Base-by-base conservation (phyloP, 2,888 invertebrate genomes). In the Acanthosoma haemorrhoidale region DNA sequence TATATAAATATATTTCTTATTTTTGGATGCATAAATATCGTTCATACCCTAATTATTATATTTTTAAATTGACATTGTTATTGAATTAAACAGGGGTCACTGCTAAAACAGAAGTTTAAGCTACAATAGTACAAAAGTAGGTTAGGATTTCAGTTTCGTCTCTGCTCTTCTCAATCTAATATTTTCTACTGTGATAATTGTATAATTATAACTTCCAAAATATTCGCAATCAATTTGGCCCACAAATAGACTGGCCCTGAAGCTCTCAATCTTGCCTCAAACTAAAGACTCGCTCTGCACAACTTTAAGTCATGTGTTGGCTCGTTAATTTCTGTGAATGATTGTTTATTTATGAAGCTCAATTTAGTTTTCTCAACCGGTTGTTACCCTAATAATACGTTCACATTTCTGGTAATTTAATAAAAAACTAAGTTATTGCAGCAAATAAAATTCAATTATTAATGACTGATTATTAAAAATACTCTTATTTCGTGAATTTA, bases 101-200 rank as follows among this genome's bases (percentile, higher is more conserved):
- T 51, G 25, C 43, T 21, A 5, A 43, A 15, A 25, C 51, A 51
- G 43, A 18, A 18, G 21, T 51, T 51, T 51, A 51, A 51, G n/a
- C n/a, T 51, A 51, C n/a, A 51, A 25, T n/a, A 51, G 51, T 51
- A 51, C 51, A 51, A 51, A 51, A 51, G 21, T 51, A 51, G 25
- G 25, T 25, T 51, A 51, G 51, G 29, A 51, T n/a, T 51, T 25
- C 51, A 51, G n/a, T 25, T 6, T 51, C 21, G 51, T 21, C 29
- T n/a, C n/a, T 21, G 51, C 51, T 51, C 13, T 51, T 25, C 29
- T 51, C 13, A 51, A 51, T 25, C 2, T 51, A 51, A 25, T 6
- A 13, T 51, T 25, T 25, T 25, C 29, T 9, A 51, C 51, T 51
- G 51, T 51, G 51, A 51, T 51, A 51, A 25, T 51, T 51, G 13